phyloP scores from a whole-genome alignment of 2,113 vertebrate genomes.

The Peromyscus californicus region DNA sequence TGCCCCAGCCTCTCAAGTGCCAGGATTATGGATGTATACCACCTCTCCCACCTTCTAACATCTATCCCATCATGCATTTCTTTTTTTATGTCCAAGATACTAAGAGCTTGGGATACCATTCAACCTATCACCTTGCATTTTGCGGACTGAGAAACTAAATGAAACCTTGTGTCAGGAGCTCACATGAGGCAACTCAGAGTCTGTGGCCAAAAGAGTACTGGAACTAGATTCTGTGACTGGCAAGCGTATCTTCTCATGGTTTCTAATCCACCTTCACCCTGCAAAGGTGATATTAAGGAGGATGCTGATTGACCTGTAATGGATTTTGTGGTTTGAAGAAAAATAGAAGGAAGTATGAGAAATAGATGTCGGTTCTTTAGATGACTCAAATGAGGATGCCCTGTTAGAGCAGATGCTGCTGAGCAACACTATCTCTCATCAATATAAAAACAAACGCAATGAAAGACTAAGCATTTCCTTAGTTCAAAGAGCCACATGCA shows the following conservation, averaged over 20 bases:
- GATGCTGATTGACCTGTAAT: neutral
- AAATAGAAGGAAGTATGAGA: neutral
- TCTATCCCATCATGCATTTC: neutral
- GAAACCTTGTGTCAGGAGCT: neutral
- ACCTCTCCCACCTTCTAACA: neutral
- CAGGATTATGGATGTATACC: neutral
- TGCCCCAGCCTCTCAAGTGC: neutral
- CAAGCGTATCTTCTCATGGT: neutral
- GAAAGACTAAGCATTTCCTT: neutral
- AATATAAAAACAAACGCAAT: neutral
- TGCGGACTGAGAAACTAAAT: neutral
- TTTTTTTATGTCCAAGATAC: neutral
- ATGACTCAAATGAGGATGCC: neutral
- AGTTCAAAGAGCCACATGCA: neutral
- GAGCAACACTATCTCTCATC: neutral
- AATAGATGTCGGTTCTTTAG: neutral
- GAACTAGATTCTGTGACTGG: neutral
- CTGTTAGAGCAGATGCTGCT: neutral
- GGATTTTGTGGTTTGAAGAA: neutral
- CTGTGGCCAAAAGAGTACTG: neutral
- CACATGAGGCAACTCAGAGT: neutral
- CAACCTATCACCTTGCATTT: neutral
- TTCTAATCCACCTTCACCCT: neutral
- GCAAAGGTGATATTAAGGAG: neutral
- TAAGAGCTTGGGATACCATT: neutral